phyloP scores from a whole-genome alignment of 1,140 invertebrate genomes.

The Aricia agestis region DNA sequence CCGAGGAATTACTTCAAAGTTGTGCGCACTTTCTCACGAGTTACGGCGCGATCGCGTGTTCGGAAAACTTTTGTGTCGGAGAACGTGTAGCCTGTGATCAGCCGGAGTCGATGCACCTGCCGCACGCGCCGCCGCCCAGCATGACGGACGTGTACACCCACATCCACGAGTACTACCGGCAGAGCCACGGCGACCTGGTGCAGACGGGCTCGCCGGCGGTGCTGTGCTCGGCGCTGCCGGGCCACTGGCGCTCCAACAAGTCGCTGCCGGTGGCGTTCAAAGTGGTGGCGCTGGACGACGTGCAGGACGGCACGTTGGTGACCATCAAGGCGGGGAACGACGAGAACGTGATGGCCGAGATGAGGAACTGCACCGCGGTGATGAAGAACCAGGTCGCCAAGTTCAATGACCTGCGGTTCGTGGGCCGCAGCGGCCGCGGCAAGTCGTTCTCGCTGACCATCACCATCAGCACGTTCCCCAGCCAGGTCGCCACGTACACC shows the following conservation, averaged over 20 bases:
- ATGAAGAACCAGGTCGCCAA: constrained; percentile 98
- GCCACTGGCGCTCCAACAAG: constrained; percentile 98
- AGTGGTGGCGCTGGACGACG: constrained; percentile 92
- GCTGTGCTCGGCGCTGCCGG: constrained; percentile 91
- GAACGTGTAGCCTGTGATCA: constrained; percentile 62
- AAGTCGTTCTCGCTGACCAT: constrained; percentile 97
- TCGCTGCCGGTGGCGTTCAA: constrained; percentile 95
- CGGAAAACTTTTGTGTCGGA: constrained; percentile 56
- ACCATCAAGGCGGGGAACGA: constrained; percentile 96
- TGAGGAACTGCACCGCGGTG: constrained; percentile 93
- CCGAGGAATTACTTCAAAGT: constrained; percentile 63
- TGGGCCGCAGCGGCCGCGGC: constrained; percentile 94
- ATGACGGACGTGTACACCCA: constrained; percentile 83
- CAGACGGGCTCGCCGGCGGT: constrained; percentile 94
- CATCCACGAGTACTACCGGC: constrained; percentile 87
- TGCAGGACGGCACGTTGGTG: constrained; percentile 95
- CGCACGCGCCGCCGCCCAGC: constrained; percentile 70
- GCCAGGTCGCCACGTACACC: constrained; percentile 94
- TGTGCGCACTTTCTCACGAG: constrained; percentile 47
- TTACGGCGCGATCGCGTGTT: constrained; percentile 54
- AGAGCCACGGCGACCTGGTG: constrained; percentile 92
- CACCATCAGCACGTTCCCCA: constrained; percentile 92
- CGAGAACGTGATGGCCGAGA: constrained; percentile 95
- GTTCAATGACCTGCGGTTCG: constrained; percentile 98
- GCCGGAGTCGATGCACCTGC: constrained; percentile 74